These are phyloP conservation scores for Phenganax stokvisi DNA, from an alignment of 92 coral and sea anemone species.

Conservation along the genomic window DNA sequence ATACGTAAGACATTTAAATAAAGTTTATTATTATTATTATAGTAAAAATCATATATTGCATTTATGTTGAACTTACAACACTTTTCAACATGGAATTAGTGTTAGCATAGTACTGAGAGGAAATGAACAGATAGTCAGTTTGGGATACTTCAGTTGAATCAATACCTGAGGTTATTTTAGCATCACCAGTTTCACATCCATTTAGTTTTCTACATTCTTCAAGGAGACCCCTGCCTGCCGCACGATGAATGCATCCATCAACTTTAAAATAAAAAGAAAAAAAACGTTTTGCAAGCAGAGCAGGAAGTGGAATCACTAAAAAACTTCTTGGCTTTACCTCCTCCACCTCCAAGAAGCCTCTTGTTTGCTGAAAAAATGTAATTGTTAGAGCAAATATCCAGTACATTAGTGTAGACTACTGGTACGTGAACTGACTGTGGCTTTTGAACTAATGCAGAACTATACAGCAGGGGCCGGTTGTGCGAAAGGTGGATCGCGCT, in stretches of 20 bases:
- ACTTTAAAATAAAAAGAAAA: conserved; percentile 38
- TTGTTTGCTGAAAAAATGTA: conserved; percentile 61
- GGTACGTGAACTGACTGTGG: not conserved
- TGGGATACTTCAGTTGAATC: not conserved
- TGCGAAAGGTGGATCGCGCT: too few relatives aligned
- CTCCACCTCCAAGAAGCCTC: conserved; percentile 80
- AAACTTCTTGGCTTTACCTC: conserved; percentile 51
- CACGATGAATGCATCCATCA: conserved; percentile 96
- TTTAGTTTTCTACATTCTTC: conserved; percentile 60
- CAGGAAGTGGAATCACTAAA: not conserved
- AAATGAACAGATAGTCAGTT: not conserved
- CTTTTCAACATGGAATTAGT: not conserved
- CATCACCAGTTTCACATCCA: conserved; percentile 82
- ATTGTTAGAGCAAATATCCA: not conserved
- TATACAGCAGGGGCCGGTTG: too few relatives aligned
- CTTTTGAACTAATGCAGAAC: not conserved
- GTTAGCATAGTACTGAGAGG: not conserved
- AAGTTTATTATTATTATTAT: too few relatives aligned
- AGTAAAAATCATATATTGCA: not conserved
- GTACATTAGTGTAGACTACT: not conserved
- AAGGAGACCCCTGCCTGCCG: conserved; percentile 70
- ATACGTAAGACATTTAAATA: too few relatives aligned
- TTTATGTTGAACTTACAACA: not conserved
- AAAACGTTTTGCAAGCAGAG: not conserved
- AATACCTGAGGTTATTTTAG: conserved; percentile 86